Conservation (phyloP, 2,113 vertebrate species). For the Thalassarche chlororhynchos region DNA sequence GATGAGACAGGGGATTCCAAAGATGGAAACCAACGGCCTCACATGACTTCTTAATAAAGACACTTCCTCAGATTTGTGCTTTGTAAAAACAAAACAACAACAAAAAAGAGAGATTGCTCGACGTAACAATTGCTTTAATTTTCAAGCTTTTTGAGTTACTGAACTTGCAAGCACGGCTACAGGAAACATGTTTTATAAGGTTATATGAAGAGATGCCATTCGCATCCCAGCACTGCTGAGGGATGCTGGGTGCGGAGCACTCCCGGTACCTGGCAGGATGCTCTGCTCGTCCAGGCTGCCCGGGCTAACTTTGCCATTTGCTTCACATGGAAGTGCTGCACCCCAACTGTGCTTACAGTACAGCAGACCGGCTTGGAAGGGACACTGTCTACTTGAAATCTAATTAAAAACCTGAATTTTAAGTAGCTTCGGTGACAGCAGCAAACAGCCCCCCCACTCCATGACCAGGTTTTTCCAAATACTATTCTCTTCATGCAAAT, state of each 20-base stretch:
- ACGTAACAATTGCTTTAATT: neutral
- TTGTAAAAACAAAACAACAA: neutral
- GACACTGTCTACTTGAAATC: neutral
- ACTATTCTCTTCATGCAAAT: neutral
- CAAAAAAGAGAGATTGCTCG: neutral
- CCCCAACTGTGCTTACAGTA: neutral
- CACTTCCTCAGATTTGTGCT: neutral
- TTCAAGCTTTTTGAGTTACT: neutral
- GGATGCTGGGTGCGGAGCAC: neutral
- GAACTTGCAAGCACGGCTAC: neutral
- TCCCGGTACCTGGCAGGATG: neutral
- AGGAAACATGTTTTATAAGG: neutral
- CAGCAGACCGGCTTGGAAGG: neutral
- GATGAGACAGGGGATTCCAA: neutral
- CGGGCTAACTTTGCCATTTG: no score
- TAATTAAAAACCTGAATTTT: neutral
- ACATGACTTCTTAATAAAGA: neutral
- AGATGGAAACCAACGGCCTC: neutral
- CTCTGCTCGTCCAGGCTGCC: neutral
- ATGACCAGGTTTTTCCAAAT: neutral
- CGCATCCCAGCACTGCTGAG: neutral
- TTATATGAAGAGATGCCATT: neutral
- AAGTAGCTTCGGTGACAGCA: neutral
- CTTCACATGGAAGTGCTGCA: neutral
- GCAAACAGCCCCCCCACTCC: neutral